Percentiles rank a stretch among this genome's conserved stretches.
phyloP scores from a whole-genome alignment of 2,113 vertebrate genomes.

The Microcebus tavaratra region DNA sequence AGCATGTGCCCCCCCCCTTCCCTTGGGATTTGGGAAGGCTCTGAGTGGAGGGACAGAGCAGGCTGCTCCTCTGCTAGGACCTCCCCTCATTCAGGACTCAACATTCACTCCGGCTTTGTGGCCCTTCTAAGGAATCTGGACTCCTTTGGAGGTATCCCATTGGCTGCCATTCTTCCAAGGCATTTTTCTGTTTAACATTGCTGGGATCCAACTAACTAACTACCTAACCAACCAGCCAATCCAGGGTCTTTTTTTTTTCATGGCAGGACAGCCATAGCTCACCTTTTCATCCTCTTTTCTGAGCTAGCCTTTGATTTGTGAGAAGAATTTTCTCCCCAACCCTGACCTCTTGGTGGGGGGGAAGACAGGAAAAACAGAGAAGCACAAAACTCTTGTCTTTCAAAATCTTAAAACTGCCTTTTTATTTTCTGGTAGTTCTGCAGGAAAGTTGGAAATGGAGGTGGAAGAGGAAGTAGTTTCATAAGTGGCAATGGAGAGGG shows the following conservation, averaged over 20 bases:
- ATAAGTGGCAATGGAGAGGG: background rate
- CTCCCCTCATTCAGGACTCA: accelerated
- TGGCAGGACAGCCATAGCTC: no score
- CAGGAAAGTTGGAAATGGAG: background rate
- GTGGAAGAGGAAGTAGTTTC: accelerated
- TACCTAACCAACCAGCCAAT: background rate
- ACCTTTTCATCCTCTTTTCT: background rate
- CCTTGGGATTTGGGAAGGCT: background rate
- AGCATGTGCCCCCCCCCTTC: accelerated
- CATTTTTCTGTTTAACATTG: background rate
- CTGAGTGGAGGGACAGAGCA: accelerated
- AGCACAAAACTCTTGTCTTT: background rate
- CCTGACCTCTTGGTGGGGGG: accelerated
- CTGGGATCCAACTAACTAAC: background rate
- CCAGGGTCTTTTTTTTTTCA: background rate
- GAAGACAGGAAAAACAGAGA: background rate
- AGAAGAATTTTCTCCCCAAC: background rate
- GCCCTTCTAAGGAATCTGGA: background rate
- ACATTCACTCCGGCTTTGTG: accelerated
- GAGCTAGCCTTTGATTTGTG: background rate
- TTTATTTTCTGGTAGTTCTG: background rate
- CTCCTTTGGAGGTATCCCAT: background rate
- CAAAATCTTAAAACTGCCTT: background rate
- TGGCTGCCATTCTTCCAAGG: background rate
- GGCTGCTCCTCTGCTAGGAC: accelerated